A percentile compares a stretch with the other conserved stretches of the same genome.
phyloP scores from a whole-genome alignment of 2,113 vertebrate genomes.

The Tupaia tana region DNA sequence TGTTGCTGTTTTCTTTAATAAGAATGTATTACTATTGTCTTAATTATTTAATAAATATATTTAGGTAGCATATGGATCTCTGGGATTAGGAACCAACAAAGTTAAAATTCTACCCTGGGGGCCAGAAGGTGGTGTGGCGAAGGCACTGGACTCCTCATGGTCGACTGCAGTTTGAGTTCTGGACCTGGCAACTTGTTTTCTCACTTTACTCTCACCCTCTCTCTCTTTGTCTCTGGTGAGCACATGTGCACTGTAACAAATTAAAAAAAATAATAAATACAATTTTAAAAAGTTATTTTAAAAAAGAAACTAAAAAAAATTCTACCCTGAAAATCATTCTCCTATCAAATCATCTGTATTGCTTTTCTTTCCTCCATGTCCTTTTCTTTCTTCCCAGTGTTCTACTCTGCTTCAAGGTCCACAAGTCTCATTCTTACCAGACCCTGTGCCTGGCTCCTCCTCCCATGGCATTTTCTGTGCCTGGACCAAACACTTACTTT shows the following conservation, averaged over 20 bases:
- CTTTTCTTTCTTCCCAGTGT: background rate
- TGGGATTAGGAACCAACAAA: background rate
- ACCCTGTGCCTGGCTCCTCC: background rate
- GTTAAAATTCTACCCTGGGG: background rate
- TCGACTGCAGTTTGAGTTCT: too few species aligned
- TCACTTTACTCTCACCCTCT: too few species aligned
- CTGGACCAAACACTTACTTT: background rate
- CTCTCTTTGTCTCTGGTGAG: too few species aligned
- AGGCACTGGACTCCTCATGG: too few species aligned
- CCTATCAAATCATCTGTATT: background rate
- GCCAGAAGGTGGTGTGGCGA: too few species aligned
- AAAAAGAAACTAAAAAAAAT: background rate
- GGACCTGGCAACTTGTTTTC: too few species aligned
- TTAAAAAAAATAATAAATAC: too few species aligned
- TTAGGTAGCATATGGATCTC: background rate
- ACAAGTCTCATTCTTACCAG: background rate
- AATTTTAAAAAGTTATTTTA: too few species aligned
- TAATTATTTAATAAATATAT: background rate
- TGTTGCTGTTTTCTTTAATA: constrained; percentile 31
- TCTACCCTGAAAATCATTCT: background rate
- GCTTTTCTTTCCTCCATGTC: background rate
- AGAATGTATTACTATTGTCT: background rate
- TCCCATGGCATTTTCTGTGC: background rate
- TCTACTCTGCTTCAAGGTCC: background rate
- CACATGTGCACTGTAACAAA: too few species aligned